Evolutionary conservation across 1,140 invertebrate species (phyloP).

Genomic region (Bemisia tabaci): DNA sequence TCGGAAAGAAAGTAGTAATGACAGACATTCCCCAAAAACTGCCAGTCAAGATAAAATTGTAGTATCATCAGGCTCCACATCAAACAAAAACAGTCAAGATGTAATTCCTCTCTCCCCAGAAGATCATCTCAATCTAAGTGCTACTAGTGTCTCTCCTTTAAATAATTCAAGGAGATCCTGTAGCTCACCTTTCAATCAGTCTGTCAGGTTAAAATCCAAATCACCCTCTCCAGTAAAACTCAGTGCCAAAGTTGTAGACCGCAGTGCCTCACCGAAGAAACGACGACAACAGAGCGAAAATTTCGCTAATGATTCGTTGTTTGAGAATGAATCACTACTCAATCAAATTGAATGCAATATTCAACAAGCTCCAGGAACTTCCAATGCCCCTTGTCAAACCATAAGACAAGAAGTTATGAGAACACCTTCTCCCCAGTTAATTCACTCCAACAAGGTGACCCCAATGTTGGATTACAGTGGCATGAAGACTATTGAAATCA

Average conservation of each 20-base stretch:
- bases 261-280: background rate
- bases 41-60: background rate
- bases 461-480: slow-evolving; percentile 12
- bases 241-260: background rate
- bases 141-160: background rate
- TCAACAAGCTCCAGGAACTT: background rate
- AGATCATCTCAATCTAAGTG: background rate
- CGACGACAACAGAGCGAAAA: background rate
- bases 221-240: background rate
- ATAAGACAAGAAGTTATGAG: background rate
- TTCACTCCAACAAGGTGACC: slow-evolving; percentile 1
- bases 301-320: background rate
- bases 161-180: background rate
- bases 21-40: background rate
- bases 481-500: slow-evolving; percentile 12
- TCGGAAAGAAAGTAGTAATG: background rate
- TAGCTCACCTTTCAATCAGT: background rate
- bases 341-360: background rate
- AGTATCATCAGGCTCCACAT: background rate
- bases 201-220: background rate
- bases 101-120: background rate
- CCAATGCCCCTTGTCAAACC: too few species aligned
- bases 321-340: background rate
- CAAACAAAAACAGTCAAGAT: background rate
- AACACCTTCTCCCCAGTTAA: background rate